These are phyloP conservation scores for Metellina segmentata DNA, from an alignment of 2,888 invertebrate species.

Conservation along the genomic window DNA sequence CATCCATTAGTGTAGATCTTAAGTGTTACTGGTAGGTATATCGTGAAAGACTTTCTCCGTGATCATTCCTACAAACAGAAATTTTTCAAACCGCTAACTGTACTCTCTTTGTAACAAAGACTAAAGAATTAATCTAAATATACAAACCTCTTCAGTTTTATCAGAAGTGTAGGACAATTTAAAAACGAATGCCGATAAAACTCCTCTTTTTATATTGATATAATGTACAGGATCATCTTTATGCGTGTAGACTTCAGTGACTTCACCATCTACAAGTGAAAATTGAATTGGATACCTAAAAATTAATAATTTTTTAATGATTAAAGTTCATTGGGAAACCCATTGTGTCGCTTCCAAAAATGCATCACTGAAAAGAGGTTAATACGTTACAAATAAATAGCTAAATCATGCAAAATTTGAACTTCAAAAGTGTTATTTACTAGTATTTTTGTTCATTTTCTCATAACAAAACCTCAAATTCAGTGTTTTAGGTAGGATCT, in stretches of 20 bases:
- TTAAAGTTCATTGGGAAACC: neutral
- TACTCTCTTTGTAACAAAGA: neutral
- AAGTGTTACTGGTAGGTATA: too few relatives aligned
- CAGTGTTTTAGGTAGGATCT: too few relatives aligned
- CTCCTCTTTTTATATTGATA: constrained; percentile 77
- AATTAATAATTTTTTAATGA: neutral
- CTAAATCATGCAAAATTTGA: neutral
- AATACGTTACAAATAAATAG: neutral
- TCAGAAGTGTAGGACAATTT: constrained; percentile 30
- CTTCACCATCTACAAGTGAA: constrained; percentile 70
- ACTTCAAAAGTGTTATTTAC: neutral
- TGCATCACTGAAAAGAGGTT: neutral
- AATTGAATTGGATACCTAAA: constrained; percentile 75
- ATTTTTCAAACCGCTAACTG: neutral
- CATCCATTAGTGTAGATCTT: too few relatives aligned
- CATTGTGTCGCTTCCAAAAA: neutral
- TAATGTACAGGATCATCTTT: constrained; percentile 67
- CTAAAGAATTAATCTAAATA: neutral
- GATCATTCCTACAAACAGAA: too few relatives aligned
- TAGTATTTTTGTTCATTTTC: neutral
- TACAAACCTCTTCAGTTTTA: constrained; percentile 28
- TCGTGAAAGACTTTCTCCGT: too few relatives aligned
- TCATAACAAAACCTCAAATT: neutral
- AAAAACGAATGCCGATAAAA: constrained; percentile 70
- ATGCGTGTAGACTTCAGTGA: constrained; percentile 44